Conservation (phyloP, 2,888 invertebrate species). For the Brenthis ino region DNA sequence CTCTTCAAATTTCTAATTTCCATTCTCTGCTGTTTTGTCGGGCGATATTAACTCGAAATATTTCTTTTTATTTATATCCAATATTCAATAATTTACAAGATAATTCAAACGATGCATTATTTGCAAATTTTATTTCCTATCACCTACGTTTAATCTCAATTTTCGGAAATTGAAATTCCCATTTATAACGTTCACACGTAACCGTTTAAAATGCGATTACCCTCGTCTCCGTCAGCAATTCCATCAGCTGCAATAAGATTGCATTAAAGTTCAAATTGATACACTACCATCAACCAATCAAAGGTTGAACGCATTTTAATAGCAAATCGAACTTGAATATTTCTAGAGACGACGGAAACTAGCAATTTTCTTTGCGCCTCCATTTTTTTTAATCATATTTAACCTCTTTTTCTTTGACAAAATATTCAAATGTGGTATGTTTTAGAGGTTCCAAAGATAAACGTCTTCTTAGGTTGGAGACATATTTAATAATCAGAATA, state of each 20-base stretch:
- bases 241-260: slow-evolving; percentile 45
- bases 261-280: slow-evolving; percentile 42
- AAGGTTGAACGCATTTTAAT: slow-evolving; percentile 21
- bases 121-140: slow-evolving; percentile 28
- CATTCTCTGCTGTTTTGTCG: too few relatives aligned
- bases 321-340: slow-evolving; percentile 19
- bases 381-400: slow-evolving; percentile 11
- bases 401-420: slow-evolving; percentile 12
- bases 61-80: neutral
- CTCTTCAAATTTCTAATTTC: too few relatives aligned
- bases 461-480: too few relatives aligned
- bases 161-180: slow-evolving; percentile 42
- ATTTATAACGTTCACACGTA: slow-evolving; percentile 44
- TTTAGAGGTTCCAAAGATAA: too few relatives aligned
- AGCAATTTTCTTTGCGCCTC: slow-evolving; percentile 12
- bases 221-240: slow-evolving; percentile 29
- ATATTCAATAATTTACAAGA: neutral
- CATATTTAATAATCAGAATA: too few relatives aligned
- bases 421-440: too few relatives aligned
- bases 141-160: slow-evolving; percentile 31
- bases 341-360: slow-evolving; percentile 16
- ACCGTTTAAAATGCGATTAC: slow-evolving; percentile 40
- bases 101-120: too few relatives aligned
- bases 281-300: slow-evolving; percentile 30
- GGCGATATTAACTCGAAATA: too few relatives aligned